phyloP scores from a whole-genome alignment of 1,140 invertebrate genomes.

The Ceratitis capitata region DNA sequence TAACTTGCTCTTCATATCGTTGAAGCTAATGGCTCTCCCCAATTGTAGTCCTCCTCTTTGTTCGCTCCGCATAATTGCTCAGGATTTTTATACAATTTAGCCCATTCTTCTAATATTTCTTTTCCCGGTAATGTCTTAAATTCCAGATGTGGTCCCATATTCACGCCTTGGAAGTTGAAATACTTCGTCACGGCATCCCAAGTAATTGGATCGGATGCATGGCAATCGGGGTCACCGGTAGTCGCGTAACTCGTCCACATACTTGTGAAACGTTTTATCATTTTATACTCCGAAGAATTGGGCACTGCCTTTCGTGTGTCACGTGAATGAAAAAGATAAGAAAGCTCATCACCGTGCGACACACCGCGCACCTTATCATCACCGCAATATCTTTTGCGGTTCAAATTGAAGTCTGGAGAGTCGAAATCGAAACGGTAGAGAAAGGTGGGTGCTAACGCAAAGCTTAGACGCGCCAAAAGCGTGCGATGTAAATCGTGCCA shows the following conservation, averaged over 20 bases:
- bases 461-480: slow-evolving; percentile 47
- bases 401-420: slow-evolving; percentile 53
- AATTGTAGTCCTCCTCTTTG: neutral
- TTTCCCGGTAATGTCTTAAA: slow-evolving; percentile 62
- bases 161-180: slow-evolving; percentile 50
- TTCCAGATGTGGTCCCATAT: slow-evolving; percentile 62
- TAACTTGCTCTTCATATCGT: neutral
- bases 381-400: slow-evolving; percentile 41
- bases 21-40: neutral
- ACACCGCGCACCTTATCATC: slow-evolving; percentile 49
- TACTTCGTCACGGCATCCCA: slow-evolving; percentile 49
- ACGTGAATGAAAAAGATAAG: slow-evolving; percentile 70
- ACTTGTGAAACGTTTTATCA: slow-evolving; percentile 58
- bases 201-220: slow-evolving; percentile 38
- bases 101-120: slow-evolving; percentile 65
- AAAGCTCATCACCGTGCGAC: slow-evolving; percentile 73
- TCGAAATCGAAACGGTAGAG: slow-evolving; percentile 66
- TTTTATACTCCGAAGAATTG: slow-evolving; percentile 53
- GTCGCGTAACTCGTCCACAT: slow-evolving; percentile 65
- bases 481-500: slow-evolving; percentile 61
- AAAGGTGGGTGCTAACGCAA: slow-evolving; percentile 62
- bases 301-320: slow-evolving; percentile 61
- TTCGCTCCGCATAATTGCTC: neutral
- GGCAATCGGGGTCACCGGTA: slow-evolving; percentile 55
- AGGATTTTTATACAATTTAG: slow-evolving; percentile 51